These are phyloP conservation scores for Noctua comes DNA, from an alignment of 2,888 invertebrate species.

Conservation along the genomic window DNA sequence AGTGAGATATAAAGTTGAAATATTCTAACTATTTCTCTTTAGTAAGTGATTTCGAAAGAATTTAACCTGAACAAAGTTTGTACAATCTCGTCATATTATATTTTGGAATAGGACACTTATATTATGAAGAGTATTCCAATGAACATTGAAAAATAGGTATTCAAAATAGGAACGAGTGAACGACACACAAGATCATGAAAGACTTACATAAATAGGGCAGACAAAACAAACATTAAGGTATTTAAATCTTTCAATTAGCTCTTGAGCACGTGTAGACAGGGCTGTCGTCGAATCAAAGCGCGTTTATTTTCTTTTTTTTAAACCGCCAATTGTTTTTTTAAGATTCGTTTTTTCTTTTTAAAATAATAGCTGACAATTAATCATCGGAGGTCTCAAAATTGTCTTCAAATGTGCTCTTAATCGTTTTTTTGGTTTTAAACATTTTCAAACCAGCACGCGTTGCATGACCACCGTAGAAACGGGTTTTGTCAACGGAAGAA, in stretches of 20 bases:
- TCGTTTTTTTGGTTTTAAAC: not conserved
- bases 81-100: not conserved
- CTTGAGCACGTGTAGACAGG: slow-evolving; percentile 63
- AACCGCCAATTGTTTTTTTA: not conserved
- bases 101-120: not conserved
- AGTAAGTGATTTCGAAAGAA: not conserved
- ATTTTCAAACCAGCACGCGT: slow-evolving; percentile 10
- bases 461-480: too few species aligned
- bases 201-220: slow-evolving; percentile 31
- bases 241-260: slow-evolving; percentile 67
- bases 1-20: not conserved
- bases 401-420: slow-evolving; percentile 13
- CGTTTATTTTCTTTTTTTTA: slow-evolving; percentile 56
- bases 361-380: slow-evolving; percentile 26
- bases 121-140: not conserved
- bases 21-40: not conserved
- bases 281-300: slow-evolving; percentile 64
- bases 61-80: not conserved
- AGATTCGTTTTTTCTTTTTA: slow-evolving; percentile 7
- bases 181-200: slow-evolving; percentile 30
- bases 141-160: not conserved
- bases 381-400: slow-evolving; percentile 21
- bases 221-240: slow-evolving; percentile 48
- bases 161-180: slow-evolving; percentile 17
- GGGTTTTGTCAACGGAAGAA: too few species aligned